These are phyloP conservation scores for Huso huso DNA, from an alignment of 2,797 vertebrate species.

Conservation along the genomic window DNA sequence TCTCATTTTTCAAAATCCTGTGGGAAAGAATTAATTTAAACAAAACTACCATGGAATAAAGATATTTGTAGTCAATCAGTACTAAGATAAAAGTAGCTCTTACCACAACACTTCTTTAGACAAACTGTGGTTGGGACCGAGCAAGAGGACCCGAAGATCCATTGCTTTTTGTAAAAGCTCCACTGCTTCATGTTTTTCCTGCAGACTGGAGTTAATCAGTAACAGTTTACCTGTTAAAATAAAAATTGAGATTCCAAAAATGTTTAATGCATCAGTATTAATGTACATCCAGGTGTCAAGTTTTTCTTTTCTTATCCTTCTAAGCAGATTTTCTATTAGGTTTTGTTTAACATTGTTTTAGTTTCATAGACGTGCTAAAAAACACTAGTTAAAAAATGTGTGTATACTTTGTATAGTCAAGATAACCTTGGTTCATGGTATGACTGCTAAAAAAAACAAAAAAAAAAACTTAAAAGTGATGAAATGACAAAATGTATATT, in stretches of 20 bases:
- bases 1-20: conserved; percentile 6
- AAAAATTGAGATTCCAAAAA: not conserved
- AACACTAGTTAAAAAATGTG: too few relatives aligned
- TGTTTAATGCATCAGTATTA: too few relatives aligned
- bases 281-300: too few relatives aligned
- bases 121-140: conserved; percentile 30
- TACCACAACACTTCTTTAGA: conserved; percentile 30
- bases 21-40: conserved; percentile 7
- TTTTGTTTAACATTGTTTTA: too few relatives aligned
- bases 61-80: not conserved
- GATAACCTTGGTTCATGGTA: too few relatives aligned
- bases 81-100: conserved; percentile 13
- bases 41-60: conserved; percentile 5
- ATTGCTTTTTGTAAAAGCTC: conserved; percentile 31
- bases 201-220: conserved; percentile 19
- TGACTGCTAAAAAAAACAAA: too few relatives aligned
- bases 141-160: conserved; percentile 28
- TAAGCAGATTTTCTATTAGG: too few relatives aligned
- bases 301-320: too few relatives aligned
- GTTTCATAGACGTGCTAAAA: too few relatives aligned
- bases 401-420: too few relatives aligned
- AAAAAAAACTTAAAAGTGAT: too few relatives aligned
- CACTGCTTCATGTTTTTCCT: conserved; percentile 24
- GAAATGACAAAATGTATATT: too few relatives aligned
- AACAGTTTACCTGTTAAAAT: conserved; percentile 38